Percentiles rank a stretch among this genome's conserved stretches.
Evolutionary conservation across 2,888 invertebrate genomes (phyloP).

Genomic region (Trypoxylon attenuatum): DNA sequence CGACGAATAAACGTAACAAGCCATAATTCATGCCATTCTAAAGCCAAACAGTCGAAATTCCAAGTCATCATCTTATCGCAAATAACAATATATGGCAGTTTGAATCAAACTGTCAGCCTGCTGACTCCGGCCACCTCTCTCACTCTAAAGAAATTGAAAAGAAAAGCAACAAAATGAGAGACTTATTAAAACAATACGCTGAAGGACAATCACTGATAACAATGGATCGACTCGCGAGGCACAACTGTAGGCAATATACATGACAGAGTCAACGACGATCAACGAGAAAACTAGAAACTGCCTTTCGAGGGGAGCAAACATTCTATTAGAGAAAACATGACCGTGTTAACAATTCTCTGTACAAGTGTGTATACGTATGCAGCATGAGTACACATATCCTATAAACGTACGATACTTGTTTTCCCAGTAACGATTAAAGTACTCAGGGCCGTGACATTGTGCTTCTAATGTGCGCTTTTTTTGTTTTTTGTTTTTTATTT

Average conservation of each 20-base stretch:
- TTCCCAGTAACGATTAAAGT: slow-evolving; percentile 22
- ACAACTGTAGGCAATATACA: slow-evolving; percentile 40
- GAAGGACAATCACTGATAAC: slow-evolving; percentile 31
- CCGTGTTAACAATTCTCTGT: slow-evolving; percentile 40
- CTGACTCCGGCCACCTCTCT: too few relatives aligned
- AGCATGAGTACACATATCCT: slow-evolving; percentile 25
- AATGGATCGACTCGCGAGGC: slow-evolving; percentile 38
- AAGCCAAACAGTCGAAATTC: too few relatives aligned
- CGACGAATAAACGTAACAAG: too few relatives aligned
- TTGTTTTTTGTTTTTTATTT: too few relatives aligned
- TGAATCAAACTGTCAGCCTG: too few relatives aligned
- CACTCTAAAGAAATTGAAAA: too few relatives aligned
- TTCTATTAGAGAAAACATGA: slow-evolving; percentile 53
- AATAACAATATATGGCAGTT: too few relatives aligned
- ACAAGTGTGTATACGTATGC: slow-evolving; percentile 37
- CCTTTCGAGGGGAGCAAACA: slow-evolving; percentile 21
- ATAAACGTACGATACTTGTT: slow-evolving; percentile 17
- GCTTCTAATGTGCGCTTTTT: slow-evolving; percentile 52
- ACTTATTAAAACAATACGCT: too few relatives aligned
- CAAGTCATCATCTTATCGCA: too few relatives aligned
- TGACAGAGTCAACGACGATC: slow-evolving; percentile 39
- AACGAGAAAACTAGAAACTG: slow-evolving; percentile 33
- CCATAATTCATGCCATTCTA: too few relatives aligned
- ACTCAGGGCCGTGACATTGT: slow-evolving; percentile 43
- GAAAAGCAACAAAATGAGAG: too few relatives aligned